Evolutionary conservation across 2,797 vertebrate genomes (phyloP), one percentile per base, ranked within the genome.

Genomic region (Yasuhikotakia modesta): DNA sequence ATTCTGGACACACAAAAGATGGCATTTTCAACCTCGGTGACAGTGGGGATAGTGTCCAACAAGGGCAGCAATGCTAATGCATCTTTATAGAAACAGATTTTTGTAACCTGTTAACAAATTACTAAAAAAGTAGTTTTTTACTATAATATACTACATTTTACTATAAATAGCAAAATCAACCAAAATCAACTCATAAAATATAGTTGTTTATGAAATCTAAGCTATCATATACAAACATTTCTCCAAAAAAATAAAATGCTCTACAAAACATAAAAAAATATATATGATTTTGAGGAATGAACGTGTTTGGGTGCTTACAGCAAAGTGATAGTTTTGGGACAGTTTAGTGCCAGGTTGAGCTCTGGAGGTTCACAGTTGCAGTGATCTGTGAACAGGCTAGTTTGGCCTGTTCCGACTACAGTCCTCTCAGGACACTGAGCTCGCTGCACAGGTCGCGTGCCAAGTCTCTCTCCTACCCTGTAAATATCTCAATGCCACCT

Each of bases 381-480:
- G 86, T 85, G 89, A 90, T 90, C 90, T 91, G 89, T 88, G 88
- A 92, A 91, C 90, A 90, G 89, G 88, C 90, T 91, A 88, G 90
- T 90, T 90, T 88, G 91, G 89, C 87, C 78, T 66, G 84, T 68
- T 81, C 85, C 75, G 85, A 83, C 67, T 65, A 30, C 22, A 86
- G 85, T 84, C 81, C 81, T 79, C 79, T 78, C 76, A 82, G 84
- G 88, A 87, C 85, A 73, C 73, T 73, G 80, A 81, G 83, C 84
- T 85, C 84, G 82, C 83, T 73, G 82, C 84, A 78, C 83, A 82
- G 88, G 85, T 87, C 89, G 81, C 82, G 84, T 88, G 90, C 89
- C 90, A 90, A 90, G 88, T 91, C 89, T 82, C 88, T 84, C 86
- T 79, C 60, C 65, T 58, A 52, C 50, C 46, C 78, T 16, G 45